Percentiles rank a stretch among this genome's conserved stretches.
phyloP scores from a whole-genome alignment of 2,888 invertebrate species.

The Phalera bucephala region DNA sequence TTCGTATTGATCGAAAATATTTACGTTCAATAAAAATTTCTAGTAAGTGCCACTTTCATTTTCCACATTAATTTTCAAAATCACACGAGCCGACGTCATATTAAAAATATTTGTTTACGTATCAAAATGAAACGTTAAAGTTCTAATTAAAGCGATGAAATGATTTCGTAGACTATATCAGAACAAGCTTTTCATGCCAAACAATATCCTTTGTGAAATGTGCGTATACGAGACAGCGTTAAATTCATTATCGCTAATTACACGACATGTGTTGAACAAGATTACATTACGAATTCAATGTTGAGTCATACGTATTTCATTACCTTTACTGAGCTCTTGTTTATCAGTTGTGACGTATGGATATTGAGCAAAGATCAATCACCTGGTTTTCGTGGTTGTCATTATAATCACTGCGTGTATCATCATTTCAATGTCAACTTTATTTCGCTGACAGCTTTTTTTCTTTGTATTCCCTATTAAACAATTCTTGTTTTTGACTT shows the following conservation, averaged over 20 bases:
- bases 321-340: constrained; percentile 1
- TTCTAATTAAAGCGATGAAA: background rate
- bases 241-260: constrained; percentile 8
- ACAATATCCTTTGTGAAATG: constrained; percentile 20
- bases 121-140: background rate
- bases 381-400: constrained; percentile 12
- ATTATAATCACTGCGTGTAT: constrained; percentile 7
- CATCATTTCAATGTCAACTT: constrained; percentile 7
- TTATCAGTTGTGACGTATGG: constrained; percentile 16
- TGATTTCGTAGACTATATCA: background rate
- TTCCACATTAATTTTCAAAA: background rate
- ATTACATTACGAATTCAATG: constrained; percentile 6
- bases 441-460: background rate
- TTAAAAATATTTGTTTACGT: background rate
- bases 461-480: too few species aligned
- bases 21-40: too few species aligned
- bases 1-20: too few species aligned
- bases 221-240: constrained; percentile 2
- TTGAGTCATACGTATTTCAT: constrained; percentile 4
- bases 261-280: constrained; percentile 3
- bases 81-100: background rate
- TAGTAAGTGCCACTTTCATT: background rate
- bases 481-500: too few species aligned
- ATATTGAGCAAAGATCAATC: constrained; percentile 19
- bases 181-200: constrained; percentile 6